Conservation (phyloP, 2,113 vertebrate species). For the Hepsetus odoe region DNA sequence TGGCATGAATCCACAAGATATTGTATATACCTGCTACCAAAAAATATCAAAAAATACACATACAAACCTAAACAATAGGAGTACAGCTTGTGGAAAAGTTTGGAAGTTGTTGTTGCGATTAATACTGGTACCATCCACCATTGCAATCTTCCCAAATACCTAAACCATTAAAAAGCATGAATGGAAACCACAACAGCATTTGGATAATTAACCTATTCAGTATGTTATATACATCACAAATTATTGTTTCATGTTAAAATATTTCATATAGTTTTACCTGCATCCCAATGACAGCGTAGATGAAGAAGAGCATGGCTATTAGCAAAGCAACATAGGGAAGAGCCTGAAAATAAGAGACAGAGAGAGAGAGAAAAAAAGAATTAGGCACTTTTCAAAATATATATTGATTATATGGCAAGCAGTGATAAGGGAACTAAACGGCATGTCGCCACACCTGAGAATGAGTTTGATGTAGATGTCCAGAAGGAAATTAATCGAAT, state of each 20-base stretch:
- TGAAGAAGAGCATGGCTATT: conserved; percentile 99
- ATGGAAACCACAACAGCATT: background rate
- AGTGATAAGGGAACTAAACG: too few species aligned
- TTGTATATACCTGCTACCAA: background rate
- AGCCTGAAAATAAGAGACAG: conserved; percentile 76
- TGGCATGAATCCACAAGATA: background rate
- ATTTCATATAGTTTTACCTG: conserved; percentile 78
- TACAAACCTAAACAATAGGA: conserved; percentile 93
- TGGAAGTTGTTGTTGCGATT: conserved; percentile 99
- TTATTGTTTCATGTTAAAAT: background rate
- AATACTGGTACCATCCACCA: conserved; percentile 95
- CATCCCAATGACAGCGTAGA: conserved; percentile 99
- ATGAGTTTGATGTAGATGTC: conserved; percentile 99
- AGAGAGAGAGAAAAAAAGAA: background rate
- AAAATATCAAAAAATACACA: too few species aligned
- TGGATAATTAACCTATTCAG: background rate
- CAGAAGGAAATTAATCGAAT: conserved; percentile 95
- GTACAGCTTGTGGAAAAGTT: conserved; percentile 94
- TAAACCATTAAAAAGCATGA: conserved; percentile 57
- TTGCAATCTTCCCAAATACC: conserved; percentile 98
- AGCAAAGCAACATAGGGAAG: conserved; percentile 96
- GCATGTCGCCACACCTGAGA: too few species aligned
- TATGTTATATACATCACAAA: background rate
- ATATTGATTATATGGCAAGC: too few species aligned
- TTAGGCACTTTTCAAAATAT: too few species aligned